Base-by-base conservation (phyloP, 1,140 invertebrate species). In the Solenopsis invicta region DNA sequence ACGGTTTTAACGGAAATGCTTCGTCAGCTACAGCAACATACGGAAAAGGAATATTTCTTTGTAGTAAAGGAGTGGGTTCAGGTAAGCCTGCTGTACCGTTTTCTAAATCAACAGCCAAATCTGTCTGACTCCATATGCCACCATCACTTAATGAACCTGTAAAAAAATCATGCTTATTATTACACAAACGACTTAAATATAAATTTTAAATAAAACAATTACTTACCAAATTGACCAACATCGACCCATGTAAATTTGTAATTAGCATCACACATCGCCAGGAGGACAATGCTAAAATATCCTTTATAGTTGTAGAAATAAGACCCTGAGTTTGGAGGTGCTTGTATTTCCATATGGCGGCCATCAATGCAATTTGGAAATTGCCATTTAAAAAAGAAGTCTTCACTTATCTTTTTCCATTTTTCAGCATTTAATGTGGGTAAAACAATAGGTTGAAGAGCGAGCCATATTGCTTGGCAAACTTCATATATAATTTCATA, bases 221-320 rank as follows among this genome's bases (percentile, higher is more conserved):
- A 66, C 16, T 45, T 45, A 67, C 64, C 41, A 48, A 3, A 67
- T 12, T 67, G 64, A 4, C 64, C 64, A 67, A 67, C 21, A 18
- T 67, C 64, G 37, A 67, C 64, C n/a, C 64, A 67, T 4, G 21
- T 9, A 45, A 67, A 67, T 67, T 67, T 67, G 6, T 67, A 37
- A 37, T 41, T 18, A 41, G 62, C 24, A 10, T 67, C 64, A 67
- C 64, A 67, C 10, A 67, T 41, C 21, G 64, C 64, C 2, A 67
- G 10, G 2, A 67, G n/a, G n/a, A 67, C 64, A 12, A 67, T 67
- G 21, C 64, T 67, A 3, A 67, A 67, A 8, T 16, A 67, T 18
- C 48, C 48, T 18, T 67, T 67, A 6, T 66, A 66, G n/a, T 66
- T 66, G 1, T 4, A 67, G 48, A 18, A 67, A n/a, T 67, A 4